A percentile compares a stretch with the other conserved stretches of the same genome.
These are phyloP conservation scores for Labeo calbasu DNA, from an alignment of 2,797 vertebrate species.

Conservation along the genomic window DNA sequence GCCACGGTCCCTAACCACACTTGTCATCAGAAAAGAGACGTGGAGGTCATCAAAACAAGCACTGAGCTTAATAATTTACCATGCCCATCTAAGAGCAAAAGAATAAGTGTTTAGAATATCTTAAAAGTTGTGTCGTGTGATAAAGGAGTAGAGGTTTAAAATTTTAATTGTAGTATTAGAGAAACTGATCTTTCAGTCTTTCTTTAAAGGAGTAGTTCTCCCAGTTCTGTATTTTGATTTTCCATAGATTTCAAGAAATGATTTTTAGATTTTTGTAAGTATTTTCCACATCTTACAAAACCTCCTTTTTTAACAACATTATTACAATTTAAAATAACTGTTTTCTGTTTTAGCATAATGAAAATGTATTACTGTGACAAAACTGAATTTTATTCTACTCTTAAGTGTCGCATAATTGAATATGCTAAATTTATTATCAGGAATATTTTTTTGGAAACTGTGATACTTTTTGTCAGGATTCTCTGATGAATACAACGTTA, in stretches of 20 bases:
- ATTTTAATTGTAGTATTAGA: not conserved
- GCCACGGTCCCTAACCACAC: constrained; percentile 15
- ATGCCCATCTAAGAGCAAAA: not conserved
- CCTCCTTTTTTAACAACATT: not conserved
- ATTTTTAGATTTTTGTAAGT: not conserved
- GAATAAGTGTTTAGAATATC: not conserved
- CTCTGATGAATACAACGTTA: not conserved
- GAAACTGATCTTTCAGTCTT: not conserved
- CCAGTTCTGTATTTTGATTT: not conserved
- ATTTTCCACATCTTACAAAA: not conserved
- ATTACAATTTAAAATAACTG: not conserved
- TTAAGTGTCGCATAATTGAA: not conserved
- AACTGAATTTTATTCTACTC: too few relatives aligned
- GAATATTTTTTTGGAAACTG: not conserved
- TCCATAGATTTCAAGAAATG: not conserved
- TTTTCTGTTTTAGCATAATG: not conserved
- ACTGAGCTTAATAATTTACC: not conserved
- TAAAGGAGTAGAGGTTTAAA: not conserved
- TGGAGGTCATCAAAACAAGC: constrained; percentile 31
- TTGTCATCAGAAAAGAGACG: constrained; percentile 29
- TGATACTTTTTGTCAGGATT: not conserved
- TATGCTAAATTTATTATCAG: not conserved
- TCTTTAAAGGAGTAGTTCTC: not conserved
- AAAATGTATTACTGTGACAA: not conserved
- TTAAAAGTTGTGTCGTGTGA: not conserved